Evolutionary conservation across 2,113 vertebrate species (phyloP).

Genomic region (Tautogolabrus adspersus): DNA sequence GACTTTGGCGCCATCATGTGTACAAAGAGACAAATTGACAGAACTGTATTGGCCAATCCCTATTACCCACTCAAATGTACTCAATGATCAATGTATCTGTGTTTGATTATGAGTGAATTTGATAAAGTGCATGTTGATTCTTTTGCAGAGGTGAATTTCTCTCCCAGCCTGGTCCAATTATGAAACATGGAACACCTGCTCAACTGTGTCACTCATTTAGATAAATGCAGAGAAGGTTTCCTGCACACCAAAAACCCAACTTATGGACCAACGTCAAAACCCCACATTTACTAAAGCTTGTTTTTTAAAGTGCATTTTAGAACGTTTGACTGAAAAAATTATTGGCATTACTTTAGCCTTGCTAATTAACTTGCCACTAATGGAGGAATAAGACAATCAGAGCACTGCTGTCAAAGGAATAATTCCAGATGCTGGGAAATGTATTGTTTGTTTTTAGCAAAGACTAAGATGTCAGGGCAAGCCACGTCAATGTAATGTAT

Average conservation of each 20-base stretch:
- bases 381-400: no score
- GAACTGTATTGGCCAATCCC: background rate
- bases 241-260: background rate
- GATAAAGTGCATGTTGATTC: background rate
- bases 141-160: background rate
- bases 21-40: conserved; percentile 30
- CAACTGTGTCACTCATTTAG: background rate
- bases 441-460: no score
- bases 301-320: background rate
- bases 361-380: no score
- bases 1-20: conserved; percentile 74
- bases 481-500: no score
- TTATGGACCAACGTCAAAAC: background rate
- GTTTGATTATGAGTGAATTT: background rate
- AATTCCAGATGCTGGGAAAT: no score
- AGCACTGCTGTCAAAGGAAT: no score
- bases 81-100: background rate
- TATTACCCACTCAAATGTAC: background rate
- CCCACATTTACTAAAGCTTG: background rate
- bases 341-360: background rate
- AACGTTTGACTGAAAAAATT: background rate
- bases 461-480: no score
- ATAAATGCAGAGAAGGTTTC: background rate
- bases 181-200: background rate
- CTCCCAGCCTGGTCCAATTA: background rate